Conservation (phyloP, 2,797 vertebrate species). For the Sebastolobus alascanus region DNA sequence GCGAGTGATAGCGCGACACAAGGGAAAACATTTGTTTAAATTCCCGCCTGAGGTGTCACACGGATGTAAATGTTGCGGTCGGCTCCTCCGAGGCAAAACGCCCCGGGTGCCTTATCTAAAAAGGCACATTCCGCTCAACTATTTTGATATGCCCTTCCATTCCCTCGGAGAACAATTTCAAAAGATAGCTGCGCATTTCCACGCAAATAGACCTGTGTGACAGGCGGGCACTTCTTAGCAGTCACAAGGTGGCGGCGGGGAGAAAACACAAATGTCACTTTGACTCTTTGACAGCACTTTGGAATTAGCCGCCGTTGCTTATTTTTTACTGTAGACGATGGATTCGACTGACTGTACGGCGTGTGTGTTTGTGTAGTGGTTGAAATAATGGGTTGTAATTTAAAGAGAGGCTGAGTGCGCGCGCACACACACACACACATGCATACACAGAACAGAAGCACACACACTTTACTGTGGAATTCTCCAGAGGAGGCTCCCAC, state of each 20-base stretch:
- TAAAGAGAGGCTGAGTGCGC: slow-evolving; percentile 40
- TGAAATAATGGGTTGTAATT: slow-evolving; percentile 69
- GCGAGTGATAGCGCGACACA: slow-evolving; percentile 42
- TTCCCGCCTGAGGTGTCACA: slow-evolving; percentile 69
- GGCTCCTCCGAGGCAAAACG: slow-evolving; percentile 57
- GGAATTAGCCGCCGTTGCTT: slow-evolving; percentile 51
- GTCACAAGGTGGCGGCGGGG: slow-evolving; percentile 23
- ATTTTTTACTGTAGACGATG: slow-evolving; percentile 41
- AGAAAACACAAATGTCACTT: slow-evolving; percentile 52
- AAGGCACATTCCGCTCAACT: slow-evolving; percentile 70
- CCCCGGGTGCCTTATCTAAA: slow-evolving; percentile 68
- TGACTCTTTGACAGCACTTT: slow-evolving; percentile 57
- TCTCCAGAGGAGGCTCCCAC: slow-evolving; percentile 80
- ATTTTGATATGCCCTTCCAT: slow-evolving; percentile 71
- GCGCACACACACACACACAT: slow-evolving; percentile 10
- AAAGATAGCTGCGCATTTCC: slow-evolving; percentile 66
- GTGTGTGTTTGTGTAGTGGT: slow-evolving; percentile 38
- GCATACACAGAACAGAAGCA: not conserved
- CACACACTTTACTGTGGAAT: slow-evolving; percentile 67
- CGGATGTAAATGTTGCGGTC: slow-evolving; percentile 77
- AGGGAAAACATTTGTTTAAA: slow-evolving; percentile 75
- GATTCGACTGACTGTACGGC: slow-evolving; percentile 27
- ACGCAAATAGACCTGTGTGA: slow-evolving; percentile 66
- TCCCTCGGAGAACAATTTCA: slow-evolving; percentile 69
- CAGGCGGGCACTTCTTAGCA: slow-evolving; percentile 56